Percentiles rank a stretch among this genome's conserved stretches.
Conservation (phyloP, 2,113 vertebrate genomes). For the zebrafish (Danio rerio) region DNA sequence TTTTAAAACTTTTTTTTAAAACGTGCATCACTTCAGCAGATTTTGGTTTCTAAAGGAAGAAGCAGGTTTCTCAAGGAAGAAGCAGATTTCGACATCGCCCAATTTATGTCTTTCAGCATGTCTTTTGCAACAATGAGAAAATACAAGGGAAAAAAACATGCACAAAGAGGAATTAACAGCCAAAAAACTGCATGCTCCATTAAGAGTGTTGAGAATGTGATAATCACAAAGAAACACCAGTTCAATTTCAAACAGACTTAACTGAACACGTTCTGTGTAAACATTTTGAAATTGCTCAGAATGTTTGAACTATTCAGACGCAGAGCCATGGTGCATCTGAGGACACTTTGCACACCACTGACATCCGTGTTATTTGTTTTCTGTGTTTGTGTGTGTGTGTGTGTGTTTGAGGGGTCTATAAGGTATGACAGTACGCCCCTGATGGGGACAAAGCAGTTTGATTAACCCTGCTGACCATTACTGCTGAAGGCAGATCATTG, state of each 20-base stretch:
- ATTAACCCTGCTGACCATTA: conserved; percentile 51
- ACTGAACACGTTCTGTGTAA: neutral
- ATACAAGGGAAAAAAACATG: neutral
- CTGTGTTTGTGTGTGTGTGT: conserved; percentile 48
- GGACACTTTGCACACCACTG: conserved; percentile 43
- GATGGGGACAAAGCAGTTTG: conserved; percentile 45
- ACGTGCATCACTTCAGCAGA: neutral
- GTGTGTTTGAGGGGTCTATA: conserved; percentile 31
- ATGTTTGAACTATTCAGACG: conserved; percentile 16
- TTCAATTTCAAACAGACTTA: conserved; percentile 7
- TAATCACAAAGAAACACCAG: conserved; percentile 8
- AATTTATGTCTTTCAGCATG: neutral
- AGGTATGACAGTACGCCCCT: conserved; percentile 31
- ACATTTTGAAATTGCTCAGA: conserved; percentile 22
- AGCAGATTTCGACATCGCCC: neutral
- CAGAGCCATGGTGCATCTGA: conserved; percentile 7
- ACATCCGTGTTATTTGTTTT: conserved; percentile 29
- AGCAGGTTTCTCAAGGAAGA: no score
- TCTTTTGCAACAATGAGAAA: neutral
- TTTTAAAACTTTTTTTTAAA: neutral
- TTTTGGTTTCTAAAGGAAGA: conserved; percentile 40
- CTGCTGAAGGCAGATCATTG: conserved; percentile 67
- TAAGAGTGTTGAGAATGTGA: conserved; percentile 10
- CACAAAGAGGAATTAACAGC: neutral
- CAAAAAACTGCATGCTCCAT: neutral